Evolutionary conservation across 2,888 invertebrate genomes (phyloP).

Genomic region (Trissolcus japonicus): DNA sequence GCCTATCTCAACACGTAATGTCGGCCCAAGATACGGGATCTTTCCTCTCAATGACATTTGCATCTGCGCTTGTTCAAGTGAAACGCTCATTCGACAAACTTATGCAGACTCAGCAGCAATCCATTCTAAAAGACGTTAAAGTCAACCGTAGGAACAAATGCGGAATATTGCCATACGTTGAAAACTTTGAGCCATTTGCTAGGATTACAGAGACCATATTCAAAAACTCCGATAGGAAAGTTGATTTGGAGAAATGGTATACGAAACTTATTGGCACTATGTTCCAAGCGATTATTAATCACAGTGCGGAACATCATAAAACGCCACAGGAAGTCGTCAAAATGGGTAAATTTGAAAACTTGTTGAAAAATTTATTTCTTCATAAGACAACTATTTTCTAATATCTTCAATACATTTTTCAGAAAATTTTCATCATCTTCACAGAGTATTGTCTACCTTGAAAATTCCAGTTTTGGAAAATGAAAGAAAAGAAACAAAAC

Average conservation of each 20-base stretch:
- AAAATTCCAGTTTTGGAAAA: slow-evolving; percentile 93
- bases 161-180: slow-evolving; percentile 92
- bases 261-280: slow-evolving; percentile 87
- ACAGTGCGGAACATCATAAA: slow-evolving; percentile 90
- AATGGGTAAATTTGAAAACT: slow-evolving; percentile 80
- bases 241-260: slow-evolving; percentile 96
- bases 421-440: slow-evolving; percentile 97
- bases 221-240: slow-evolving; percentile 88
- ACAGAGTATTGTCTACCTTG: slow-evolving; percentile 89
- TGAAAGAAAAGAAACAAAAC: slow-evolving; percentile 92
- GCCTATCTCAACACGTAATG: slow-evolving; percentile 94
- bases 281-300: slow-evolving; percentile 87
- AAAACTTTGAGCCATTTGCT: slow-evolving; percentile 92
- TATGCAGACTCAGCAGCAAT: slow-evolving; percentile 89
- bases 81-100: slow-evolving; percentile 94
- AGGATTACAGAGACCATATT: slow-evolving; percentile 92
- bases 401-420: slow-evolving; percentile 5
- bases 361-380: background rate
- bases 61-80: slow-evolving; percentile 89
- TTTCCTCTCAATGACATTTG: slow-evolving; percentile 91
- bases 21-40: slow-evolving; percentile 91
- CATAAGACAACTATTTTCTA: background rate
- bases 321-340: slow-evolving; percentile 94
- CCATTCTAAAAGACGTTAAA: slow-evolving; percentile 85
- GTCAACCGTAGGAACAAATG: slow-evolving; percentile 87